Conservation (phyloP, 2,888 invertebrate genomes). For the Thumatha senex region DNA sequence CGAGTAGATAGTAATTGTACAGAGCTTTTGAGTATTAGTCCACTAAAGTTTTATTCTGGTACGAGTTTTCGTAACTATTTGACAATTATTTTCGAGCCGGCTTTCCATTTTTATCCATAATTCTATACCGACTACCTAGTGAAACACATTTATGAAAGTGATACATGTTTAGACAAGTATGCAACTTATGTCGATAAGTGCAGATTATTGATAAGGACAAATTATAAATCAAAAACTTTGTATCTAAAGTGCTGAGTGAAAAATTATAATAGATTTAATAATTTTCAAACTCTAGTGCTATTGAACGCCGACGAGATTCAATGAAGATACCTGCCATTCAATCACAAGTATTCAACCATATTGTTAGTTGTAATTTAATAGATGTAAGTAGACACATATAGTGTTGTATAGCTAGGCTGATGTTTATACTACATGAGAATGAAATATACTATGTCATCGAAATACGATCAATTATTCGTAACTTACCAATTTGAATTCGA, state of each 20-base stretch:
- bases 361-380: conserved; percentile 19
- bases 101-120: too few relatives aligned
- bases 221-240: too few relatives aligned
- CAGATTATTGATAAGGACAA: too few relatives aligned
- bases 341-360: conserved; percentile 23
- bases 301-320: conserved; percentile 1
- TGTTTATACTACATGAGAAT: conserved; percentile 27
- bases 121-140: too few relatives aligned
- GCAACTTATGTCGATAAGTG: too few relatives aligned
- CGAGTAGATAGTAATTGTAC: conserved; percentile 55
- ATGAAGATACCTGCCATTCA: conserved; percentile 24
- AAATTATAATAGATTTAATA: not conserved
- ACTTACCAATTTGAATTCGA: not conserved
- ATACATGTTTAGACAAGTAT: too few relatives aligned
- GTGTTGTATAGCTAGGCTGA: conserved; percentile 38
- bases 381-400: conserved; percentile 32
- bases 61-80: not conserved
- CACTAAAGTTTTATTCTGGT: conserved; percentile 12
- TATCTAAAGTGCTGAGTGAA: too few relatives aligned
- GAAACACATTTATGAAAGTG: too few relatives aligned
- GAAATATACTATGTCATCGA: conserved; percentile 20
- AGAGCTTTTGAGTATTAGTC: conserved; percentile 44
- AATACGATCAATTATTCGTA: conserved; percentile 5
- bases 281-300: conserved; percentile 1
- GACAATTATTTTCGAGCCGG: not conserved